These are phyloP conservation scores for Chirona hameri DNA, from an alignment of 2,888 invertebrate species.

Conservation along the genomic window DNA sequence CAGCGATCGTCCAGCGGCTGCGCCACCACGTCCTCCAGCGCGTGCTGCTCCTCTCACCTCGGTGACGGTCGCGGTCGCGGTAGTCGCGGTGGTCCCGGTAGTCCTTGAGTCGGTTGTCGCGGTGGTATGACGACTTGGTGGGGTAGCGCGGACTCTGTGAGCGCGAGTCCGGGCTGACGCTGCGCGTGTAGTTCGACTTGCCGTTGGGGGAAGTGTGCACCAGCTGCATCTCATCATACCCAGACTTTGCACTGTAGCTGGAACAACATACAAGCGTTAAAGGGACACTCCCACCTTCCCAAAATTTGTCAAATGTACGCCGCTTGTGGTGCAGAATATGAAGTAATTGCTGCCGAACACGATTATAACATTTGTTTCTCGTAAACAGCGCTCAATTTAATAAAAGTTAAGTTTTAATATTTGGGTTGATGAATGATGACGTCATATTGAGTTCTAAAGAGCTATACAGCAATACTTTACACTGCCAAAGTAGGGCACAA, in stretches of 20 bases:
- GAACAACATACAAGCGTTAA: neutral
- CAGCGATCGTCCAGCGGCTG: too few relatives aligned
- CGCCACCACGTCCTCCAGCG: neutral
- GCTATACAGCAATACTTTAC: too few relatives aligned
- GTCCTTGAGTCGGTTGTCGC: constrained; percentile 33
- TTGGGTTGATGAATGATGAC: too few relatives aligned
- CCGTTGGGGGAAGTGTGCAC: constrained; percentile 8
- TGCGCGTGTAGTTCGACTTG: neutral
- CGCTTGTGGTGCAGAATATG: too few relatives aligned
- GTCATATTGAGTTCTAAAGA: too few relatives aligned
- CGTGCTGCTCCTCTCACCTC: constrained; percentile 29
- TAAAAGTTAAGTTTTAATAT: too few relatives aligned
- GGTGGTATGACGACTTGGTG: constrained; percentile 30
- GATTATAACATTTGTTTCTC: too few relatives aligned
- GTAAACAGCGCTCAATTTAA: too few relatives aligned
- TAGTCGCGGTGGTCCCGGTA: constrained; percentile 37
- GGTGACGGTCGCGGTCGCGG: constrained; percentile 36
- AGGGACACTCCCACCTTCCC: too few relatives aligned
- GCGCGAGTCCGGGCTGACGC: constrained; percentile 37
- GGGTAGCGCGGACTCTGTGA: constrained; percentile 40
- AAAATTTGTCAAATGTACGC: too few relatives aligned
- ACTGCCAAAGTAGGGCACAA: too few relatives aligned
- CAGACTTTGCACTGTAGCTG: constrained; percentile 24
- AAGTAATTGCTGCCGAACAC: too few relatives aligned
- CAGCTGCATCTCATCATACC: constrained; percentile 12